Evolutionary conservation across 2,113 vertebrate genomes (phyloP).

Genomic region (Atrichornis clamosus): DNA sequence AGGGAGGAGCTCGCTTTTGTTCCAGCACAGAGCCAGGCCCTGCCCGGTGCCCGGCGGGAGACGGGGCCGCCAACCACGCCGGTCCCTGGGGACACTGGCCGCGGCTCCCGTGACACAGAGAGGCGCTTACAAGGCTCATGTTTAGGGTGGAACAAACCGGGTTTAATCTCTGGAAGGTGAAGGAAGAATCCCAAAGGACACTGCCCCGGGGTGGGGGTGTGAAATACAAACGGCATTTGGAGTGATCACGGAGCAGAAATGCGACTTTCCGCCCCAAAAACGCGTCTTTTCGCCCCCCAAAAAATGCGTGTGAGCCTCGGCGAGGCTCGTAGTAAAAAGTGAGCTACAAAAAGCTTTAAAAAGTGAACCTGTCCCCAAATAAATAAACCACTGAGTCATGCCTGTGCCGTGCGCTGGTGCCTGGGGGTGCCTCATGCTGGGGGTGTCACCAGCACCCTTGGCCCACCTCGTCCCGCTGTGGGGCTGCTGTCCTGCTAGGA

Average conservation of each 20-base stretch:
- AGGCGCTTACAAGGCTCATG: neutral
- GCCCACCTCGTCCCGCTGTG: accelerated
- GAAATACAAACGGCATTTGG: neutral
- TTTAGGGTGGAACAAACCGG: neutral
- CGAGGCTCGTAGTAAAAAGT: neutral
- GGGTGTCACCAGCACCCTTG: neutral
- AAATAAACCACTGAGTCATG: conserved; percentile 11
- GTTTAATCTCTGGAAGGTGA: conserved; percentile 27
- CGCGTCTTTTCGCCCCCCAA: neutral
- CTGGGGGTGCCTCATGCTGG: neutral
- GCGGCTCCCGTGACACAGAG: neutral
- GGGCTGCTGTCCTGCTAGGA: neutral
- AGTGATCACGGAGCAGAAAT: neutral
- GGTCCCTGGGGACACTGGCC: neutral
- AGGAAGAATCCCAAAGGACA: neutral
- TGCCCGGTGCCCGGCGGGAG: neutral
- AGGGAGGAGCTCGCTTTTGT: conserved; percentile 25
- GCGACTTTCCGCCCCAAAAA: neutral
- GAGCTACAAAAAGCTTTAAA: conserved; percentile 57
- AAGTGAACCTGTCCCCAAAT: conserved; percentile 33
- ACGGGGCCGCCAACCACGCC: neutral
- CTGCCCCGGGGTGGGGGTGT: neutral
- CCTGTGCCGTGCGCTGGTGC: accelerated
- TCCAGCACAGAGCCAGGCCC: neutral
- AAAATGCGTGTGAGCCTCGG: neutral